Base-by-base conservation (phyloP, 2,113 vertebrate genomes). In the Sinocyclocheilus anshuiensis region DNA sequence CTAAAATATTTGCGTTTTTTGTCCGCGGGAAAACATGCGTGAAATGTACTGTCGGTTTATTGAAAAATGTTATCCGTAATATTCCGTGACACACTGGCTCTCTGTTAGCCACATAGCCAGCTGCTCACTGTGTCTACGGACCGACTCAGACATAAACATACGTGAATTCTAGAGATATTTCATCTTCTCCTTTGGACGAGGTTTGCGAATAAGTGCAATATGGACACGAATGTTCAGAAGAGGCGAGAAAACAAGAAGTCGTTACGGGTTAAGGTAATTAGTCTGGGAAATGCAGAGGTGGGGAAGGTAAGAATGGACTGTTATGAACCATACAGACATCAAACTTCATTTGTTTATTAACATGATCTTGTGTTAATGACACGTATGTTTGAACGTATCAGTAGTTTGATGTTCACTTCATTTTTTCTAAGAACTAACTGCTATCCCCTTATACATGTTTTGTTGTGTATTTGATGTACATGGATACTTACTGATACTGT, bases 211-310 rank as follows among this genome's bases (percentile, higher is more conserved):
- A 50, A 53, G 45, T 55, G 63, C 81, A 83, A 81, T 29, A 97
- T 97, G 96, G 96, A 97, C 83, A 89, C 95, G 18, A 96, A 90
- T 65, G 85, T 93, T n/a, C 94, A 96, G 86, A 99, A 98, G 89
- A 94, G 97, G 84, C 95, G 97, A 78, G 97, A 98, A n/a, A 48
- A 48, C 10, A 48, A 48, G 45, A 48, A 48, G 45, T 48, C 45
- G 2, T 48, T 48, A 48, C 45, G 45, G 10, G 45, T 48, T 48
- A 48, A 48, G 45, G 45, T 48, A 11, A 48, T 48, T 48, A 48
- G 45, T 48, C 11, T 48, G 45, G 45, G 45, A 48, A 48, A 48
- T 48, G 45, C 45, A 48, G 45, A 48, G 11, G 45, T 48, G 45
- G 45, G 45, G 45, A 48, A 48, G 45, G 45, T 55, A 55, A 55